A percentile compares a stretch with the other conserved stretches of the same genome.
phyloP scores from a whole-genome alignment of 2,797 vertebrate genomes.

The Microctenopoma lineatum region DNA sequence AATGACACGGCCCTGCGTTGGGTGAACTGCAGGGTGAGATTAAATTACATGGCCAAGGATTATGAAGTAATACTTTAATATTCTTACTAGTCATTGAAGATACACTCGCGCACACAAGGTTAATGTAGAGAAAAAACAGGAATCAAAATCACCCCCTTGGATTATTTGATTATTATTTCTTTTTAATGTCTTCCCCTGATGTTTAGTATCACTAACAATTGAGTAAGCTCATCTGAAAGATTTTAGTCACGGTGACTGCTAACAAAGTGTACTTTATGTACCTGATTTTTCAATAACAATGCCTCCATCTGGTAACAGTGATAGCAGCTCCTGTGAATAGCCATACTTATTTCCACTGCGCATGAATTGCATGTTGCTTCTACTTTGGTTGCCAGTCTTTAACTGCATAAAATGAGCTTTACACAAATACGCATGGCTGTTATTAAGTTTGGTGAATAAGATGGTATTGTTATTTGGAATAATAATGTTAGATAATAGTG shows the following conservation, averaged over 20 bases:
- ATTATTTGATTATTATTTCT: not conserved
- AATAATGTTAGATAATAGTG: not conserved
- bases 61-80: too few species aligned
- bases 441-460: constrained; percentile 10
- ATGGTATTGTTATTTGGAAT: not conserved
- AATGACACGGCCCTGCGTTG: not conserved
- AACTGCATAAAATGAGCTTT: constrained; percentile 46
- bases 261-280: not conserved
- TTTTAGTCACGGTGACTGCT: not conserved
- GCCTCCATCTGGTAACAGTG: constrained; percentile 8
- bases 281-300: constrained; percentile 15
- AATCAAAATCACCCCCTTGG: too few species aligned
- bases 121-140: too few species aligned
- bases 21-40: not conserved
- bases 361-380: constrained; percentile 30
- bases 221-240: not conserved
- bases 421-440: constrained; percentile 38
- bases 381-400: constrained; percentile 30
- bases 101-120: too few species aligned
- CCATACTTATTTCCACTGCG: constrained; percentile 34
- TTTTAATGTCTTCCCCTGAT: too few species aligned
- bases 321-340: constrained; percentile 28
- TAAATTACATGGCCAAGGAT: too few species aligned
- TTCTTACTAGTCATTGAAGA: too few species aligned
- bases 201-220: too few species aligned